Evolutionary conservation across 2,797 vertebrate genomes (phyloP).

Genomic region (Anguilla obscura): DNA sequence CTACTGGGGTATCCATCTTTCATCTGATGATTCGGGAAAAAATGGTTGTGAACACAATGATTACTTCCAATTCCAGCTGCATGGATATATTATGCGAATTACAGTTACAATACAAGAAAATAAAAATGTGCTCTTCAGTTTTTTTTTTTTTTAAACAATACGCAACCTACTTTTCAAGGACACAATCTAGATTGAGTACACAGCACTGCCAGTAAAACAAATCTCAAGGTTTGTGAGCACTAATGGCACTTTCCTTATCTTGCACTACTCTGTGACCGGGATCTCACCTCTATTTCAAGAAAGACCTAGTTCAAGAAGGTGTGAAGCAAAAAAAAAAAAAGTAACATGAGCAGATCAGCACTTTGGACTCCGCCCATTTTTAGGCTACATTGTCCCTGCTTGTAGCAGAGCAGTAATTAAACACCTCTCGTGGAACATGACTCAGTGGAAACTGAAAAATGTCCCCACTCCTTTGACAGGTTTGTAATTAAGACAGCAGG

Average conservation of each 20-base stretch:
- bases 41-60: not conserved
- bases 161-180: conserved; percentile 19
- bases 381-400: not conserved
- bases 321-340: conserved; percentile 8
- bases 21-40: not conserved
- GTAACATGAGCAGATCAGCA: not conserved
- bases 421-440: conserved; percentile 4
- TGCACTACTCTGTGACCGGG: conserved; percentile 14
- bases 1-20: not conserved
- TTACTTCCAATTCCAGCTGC: not conserved
- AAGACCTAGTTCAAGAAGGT: conserved; percentile 5
- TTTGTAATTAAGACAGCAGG: conserved; percentile 20
- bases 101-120: not conserved
- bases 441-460: conserved; percentile 18
- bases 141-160: not conserved
- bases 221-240: conserved; percentile 20
- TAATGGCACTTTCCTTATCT: not conserved
- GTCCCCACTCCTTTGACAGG: not conserved
- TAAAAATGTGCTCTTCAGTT: not conserved
- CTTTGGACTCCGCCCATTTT: conserved; percentile 18
- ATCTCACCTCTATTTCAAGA: not conserved
- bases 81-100: not conserved
- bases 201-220: conserved; percentile 1
- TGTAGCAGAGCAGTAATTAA: conserved; percentile 26
- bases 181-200: not conserved